Base-by-base conservation (phyloP, 2,113 vertebrate genomes). In the Micromys minutus region DNA sequence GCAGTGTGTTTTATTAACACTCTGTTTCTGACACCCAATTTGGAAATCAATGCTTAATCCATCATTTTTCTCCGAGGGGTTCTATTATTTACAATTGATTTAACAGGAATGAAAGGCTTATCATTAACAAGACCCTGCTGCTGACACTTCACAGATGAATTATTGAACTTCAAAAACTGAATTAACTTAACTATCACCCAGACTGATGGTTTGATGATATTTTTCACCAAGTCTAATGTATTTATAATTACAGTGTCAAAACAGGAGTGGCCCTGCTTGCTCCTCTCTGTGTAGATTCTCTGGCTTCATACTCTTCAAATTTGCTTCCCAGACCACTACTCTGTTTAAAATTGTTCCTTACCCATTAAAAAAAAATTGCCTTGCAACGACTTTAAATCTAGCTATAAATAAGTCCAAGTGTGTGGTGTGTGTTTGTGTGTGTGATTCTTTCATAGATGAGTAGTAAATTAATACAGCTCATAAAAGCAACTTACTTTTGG, bases 1-100 rank as follows among this genome's bases (percentile, higher is more conserved):
- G 97, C 97, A 97, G 96, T 88, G 97, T 98, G 97, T 98, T 98
- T 98, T 98, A 98, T 98, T 98, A 99, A 98, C 98, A 97, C 96
- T 97, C 97, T 97, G 97, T 98, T 98, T 98, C 98, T 98, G 98
- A 98, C 98, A 98, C 97, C 97, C 98, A 98, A 97, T 98, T 98
- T 98, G 97, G 98, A 98, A 99, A 99, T 99, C 99, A 98, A 99
- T 99, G 98, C 97, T 98, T 98, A 97, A 98, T 98, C 98, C 98
- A 98, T 99, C 98, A 98, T 98, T 98, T 98, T 98, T 98, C 98
- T 98, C 98, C 92, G 95, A 98, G 98, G 98, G 98, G 98, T 98
- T 98, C 98, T 98, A 98, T 98, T 98, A 99, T 98, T 98, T 97
- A 98, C 98, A 98, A 99, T 99, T 98, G 99, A 99, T 99, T 99